A percentile compares a stretch with the other conserved stretches of the same genome.
These are phyloP conservation scores for Cyprinodon brontotheroides DNA, from an alignment of 2,113 vertebrate genomes.

Conservation along the genomic window DNA sequence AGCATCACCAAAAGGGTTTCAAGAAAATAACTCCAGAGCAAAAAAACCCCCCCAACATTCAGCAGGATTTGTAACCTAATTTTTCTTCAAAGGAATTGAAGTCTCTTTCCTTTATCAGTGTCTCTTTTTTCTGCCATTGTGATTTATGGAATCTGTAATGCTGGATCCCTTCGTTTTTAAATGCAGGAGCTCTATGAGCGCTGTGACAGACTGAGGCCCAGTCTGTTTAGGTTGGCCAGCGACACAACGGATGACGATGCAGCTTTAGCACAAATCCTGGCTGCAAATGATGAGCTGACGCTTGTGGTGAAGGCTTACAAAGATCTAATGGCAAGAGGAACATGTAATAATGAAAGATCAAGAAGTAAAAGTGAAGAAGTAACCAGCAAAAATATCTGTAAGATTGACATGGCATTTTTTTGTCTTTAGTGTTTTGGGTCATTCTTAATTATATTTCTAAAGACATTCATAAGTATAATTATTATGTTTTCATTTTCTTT, in stretches of 20 bases:
- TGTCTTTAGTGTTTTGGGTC: not conserved
- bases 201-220: conserved; percentile 86
- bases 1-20: too few relatives aligned
- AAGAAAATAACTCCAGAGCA: too few relatives aligned
- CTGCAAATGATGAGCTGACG: conserved; percentile 84
- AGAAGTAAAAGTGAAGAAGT: conserved; percentile 36
- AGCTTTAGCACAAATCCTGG: conserved; percentile 84
- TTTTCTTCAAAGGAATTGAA: not conserved
- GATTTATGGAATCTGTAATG: not conserved
- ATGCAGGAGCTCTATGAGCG: conserved; percentile 78
- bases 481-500: conserved; percentile 10
- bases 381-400: conserved; percentile 40
- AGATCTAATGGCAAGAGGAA: conserved; percentile 57
- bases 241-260: conserved; percentile 82
- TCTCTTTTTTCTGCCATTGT: not conserved
- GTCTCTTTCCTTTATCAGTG: not conserved
- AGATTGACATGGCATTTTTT: not conserved
- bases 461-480: not conserved
- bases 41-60: too few relatives aligned
- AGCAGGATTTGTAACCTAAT: not conserved
- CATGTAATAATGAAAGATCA: conserved; percentile 15
- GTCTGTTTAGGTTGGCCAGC: conserved; percentile 87
- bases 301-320: conserved; percentile 77
- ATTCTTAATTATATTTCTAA: not conserved
- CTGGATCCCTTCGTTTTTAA: not conserved